Evolutionary conservation across 2,888 invertebrate species (phyloP).

Genomic region (Orchestes rusci): DNA sequence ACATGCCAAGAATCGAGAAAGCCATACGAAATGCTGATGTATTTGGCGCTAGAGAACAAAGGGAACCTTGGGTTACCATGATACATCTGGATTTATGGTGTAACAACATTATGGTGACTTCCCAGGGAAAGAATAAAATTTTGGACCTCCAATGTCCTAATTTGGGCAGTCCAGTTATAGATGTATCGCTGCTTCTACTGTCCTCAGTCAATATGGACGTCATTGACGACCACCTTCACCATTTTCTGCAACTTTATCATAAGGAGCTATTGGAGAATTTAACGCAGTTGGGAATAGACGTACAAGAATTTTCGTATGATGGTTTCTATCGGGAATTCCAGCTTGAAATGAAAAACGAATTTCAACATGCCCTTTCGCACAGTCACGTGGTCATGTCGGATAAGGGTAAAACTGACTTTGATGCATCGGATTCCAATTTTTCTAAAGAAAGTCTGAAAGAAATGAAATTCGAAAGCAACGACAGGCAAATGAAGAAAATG

Average conservation of each 20-base stretch:
- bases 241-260: slow-evolving; percentile 17
- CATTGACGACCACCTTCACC: slow-evolving; percentile 7
- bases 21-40: not conserved
- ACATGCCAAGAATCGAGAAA: slow-evolving; percentile 4
- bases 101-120: slow-evolving; percentile 22
- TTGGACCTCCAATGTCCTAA: slow-evolving; percentile 16
- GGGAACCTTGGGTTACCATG: slow-evolving; percentile 19
- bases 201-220: slow-evolving; percentile 12
- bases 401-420: slow-evolving; percentile 9
- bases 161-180: slow-evolving; percentile 8
- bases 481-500: slow-evolving; percentile 10
- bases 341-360: slow-evolving; percentile 5
- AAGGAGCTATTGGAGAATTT: slow-evolving; percentile 16
- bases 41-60: slow-evolving; percentile 1
- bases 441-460: not conserved
- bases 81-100: slow-evolving; percentile 21
- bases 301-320: slow-evolving; percentile 8
- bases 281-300: slow-evolving; percentile 13
- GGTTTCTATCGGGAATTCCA: slow-evolving; percentile 14
- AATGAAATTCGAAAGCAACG: not conserved
- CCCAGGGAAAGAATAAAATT: slow-evolving; percentile 14
- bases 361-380: slow-evolving; percentile 9
- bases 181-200: slow-evolving; percentile 16
- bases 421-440: slow-evolving; percentile 11
- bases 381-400: slow-evolving; percentile 5